Conservation (phyloP, 2,797 vertebrate genomes). For the Ptychadena robeensis region DNA sequence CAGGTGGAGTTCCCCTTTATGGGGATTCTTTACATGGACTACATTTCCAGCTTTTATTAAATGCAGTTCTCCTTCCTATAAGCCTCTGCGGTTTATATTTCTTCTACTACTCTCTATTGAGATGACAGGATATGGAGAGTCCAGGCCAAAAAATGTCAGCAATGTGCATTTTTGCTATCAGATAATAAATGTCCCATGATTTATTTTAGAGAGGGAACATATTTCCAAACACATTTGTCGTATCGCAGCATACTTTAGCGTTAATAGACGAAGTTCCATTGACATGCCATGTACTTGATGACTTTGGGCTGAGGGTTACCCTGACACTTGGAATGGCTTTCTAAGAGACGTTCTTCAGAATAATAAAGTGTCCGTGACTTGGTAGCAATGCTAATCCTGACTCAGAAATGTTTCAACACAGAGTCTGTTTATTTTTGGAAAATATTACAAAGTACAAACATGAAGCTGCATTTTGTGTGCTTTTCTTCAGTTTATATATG, state of each 20-base stretch:
- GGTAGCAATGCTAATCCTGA: background rate
- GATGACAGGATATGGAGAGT: conserved; percentile 27
- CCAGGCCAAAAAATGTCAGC: conserved; percentile 54
- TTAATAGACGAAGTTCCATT: conserved; percentile 1
- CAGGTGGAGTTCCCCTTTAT: background rate
- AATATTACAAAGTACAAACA: background rate
- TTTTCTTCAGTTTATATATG: background rate
- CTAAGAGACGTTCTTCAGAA: background rate
- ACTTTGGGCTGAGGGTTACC: conserved; percentile 21
- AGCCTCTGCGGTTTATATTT: background rate
- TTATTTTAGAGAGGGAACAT: conserved; percentile 12
- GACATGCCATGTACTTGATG: conserved; percentile 19
- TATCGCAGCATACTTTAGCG: conserved; percentile 12
- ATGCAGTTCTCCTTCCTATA: background rate
- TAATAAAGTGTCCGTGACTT: background rate
- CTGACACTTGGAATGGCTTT: conserved; percentile 12
- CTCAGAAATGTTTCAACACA: background rate
- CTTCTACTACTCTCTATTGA: conserved; percentile 1
- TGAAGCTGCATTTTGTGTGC: background rate
- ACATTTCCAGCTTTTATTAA: background rate
- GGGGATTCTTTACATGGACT: background rate
- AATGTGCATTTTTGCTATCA: conserved; percentile 54
- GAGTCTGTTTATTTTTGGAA: background rate
- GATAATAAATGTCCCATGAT: conserved; percentile 55
- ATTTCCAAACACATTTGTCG: conserved; percentile 18